Conservation (phyloP, 2,888 invertebrate species). For the Nomada flava region DNA sequence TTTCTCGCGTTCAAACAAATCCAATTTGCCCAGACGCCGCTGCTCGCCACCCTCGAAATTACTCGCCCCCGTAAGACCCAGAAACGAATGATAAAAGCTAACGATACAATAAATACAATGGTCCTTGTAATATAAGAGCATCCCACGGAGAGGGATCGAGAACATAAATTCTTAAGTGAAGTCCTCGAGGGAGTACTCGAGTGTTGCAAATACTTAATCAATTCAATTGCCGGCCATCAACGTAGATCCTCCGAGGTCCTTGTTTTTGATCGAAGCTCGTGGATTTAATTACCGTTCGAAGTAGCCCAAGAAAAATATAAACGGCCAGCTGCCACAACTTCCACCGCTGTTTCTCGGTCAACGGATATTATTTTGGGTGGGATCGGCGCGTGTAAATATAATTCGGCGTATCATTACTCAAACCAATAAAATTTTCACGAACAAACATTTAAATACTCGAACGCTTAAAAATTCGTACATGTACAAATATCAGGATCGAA, state of each 20-base stretch:
- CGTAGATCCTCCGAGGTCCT: slow-evolving; percentile 3
- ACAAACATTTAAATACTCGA: no score
- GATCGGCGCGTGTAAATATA: no score
- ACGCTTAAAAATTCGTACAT: no score
- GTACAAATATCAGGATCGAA: no score
- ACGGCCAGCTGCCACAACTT: neutral
- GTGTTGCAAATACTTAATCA: slow-evolving; percentile 35
- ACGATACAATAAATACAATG: no score
- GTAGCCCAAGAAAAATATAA: neutral
- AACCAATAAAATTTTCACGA: no score
- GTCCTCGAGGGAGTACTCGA: slow-evolving; percentile 16
- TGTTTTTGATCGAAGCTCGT: slow-evolving; percentile 6
- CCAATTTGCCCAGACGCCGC: slow-evolving; percentile 1
- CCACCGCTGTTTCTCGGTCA: neutral
- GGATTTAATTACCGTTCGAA: slow-evolving; percentile 39
- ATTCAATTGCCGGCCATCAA: slow-evolving; percentile 40
- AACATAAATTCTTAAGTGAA: slow-evolving; percentile 16
- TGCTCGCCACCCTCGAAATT: neutral
- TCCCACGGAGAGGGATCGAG: neutral
- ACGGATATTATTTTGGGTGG: neutral
- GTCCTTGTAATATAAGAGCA: neutral
- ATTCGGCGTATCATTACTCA: no score
- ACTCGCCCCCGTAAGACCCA: neutral
- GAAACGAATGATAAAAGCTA: neutral
- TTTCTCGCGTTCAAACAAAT: neutral